Evolutionary conservation across 1,140 invertebrate genomes (phyloP), one percentile per base, ranked within the genome.

Genomic region (Aricia agestis): DNA sequence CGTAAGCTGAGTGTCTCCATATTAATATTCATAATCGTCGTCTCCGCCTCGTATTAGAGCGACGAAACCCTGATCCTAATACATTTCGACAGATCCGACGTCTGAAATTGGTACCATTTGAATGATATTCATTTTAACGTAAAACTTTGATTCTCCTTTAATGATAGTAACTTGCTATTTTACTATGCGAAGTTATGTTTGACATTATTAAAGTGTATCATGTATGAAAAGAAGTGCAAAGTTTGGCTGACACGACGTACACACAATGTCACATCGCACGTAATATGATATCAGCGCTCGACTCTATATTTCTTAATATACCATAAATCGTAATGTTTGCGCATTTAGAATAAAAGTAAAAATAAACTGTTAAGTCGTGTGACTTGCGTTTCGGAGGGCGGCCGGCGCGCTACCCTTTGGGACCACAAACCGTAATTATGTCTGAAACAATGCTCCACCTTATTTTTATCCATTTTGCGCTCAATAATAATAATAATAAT

Each of bases 11-110:
- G 82, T 80, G 82, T 80, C 83, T 78, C 77, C 79, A 76, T 87
- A 90, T 90, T 87, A 90, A 90, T 90, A 90, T 90, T 90, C 87
- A 90, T 90, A 88, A 89, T 88, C 78, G 74, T 74, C 74, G 79
- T 79, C 81, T 81, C 79, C 78, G 77, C 77, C 75, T 78, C 77
- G 80, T 81, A 86, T 82, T 82, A 78, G 75, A 71, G 71, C 72
- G 75, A 71, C 67, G 76, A 76, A 82, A 82, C 78, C 78, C 76
- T 79, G 82, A 85, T 79, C 80, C 76, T 89, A 86, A 89, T 87
- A 80, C 82, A 85, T 82, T 84, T 81, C 82, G 83, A 83, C 84
- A 76, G 74, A 78, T 76, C 74, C 66, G 74, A 72, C 66, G 59
- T 52, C 61, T 9, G 36, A 6, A 36, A 36, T 36, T 9, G 36